Evolutionary conservation across 64 coral and sea anemone genomes (phyloP), one percentile per base, ranked within the genome.

Genomic region (Hydrozoanthus tunicans): DNA sequence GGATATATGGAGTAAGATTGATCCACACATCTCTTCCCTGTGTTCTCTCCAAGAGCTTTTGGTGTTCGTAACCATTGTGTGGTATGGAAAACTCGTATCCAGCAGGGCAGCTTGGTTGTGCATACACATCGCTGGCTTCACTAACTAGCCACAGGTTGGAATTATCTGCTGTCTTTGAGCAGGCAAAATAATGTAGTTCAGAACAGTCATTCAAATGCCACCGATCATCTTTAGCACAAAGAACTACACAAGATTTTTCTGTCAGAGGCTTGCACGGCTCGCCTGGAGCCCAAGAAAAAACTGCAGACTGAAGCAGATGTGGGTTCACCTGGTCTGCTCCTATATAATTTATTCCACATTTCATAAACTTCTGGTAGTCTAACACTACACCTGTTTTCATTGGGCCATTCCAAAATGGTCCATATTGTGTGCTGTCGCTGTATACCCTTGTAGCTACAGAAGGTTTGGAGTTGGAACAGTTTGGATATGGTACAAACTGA

Each of bases 381-480:
- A 83, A 62, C 53, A 96, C 82, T 5, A 90, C 89, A 70, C 95
- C 95, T 4, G 95, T 96, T 78, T 94, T 24, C 23, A 79, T 89
- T 11, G 95, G 95, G 13, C 95, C 95, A 56, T 96, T 84, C 95
- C 95, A 96, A 78, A 96, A 94, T 12, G 93, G 90, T 4, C 93
- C 77, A 77, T 96, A 96, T 20, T 96, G 74, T 5, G 95, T 96
- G 67, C 95, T 96, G 62, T 96, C 95, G 77, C 95, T 94, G 70
- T 94, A 96, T 3, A 92, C 84, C 56, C 95, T 90, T 1, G 75
- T 75, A 9, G 89, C 90, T 10, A 14, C 1, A 64, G 8, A 57
- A 14, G 64, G 89, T 43, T 77, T 90, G n/a, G 91, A 79, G 13
- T 71, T 79, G 12, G 92, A 72, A 59, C 95, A 96, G 56, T 94